These are phyloP conservation scores for Penelope pileata DNA, from an alignment of 2,113 vertebrate species.

Conservation along the genomic window DNA sequence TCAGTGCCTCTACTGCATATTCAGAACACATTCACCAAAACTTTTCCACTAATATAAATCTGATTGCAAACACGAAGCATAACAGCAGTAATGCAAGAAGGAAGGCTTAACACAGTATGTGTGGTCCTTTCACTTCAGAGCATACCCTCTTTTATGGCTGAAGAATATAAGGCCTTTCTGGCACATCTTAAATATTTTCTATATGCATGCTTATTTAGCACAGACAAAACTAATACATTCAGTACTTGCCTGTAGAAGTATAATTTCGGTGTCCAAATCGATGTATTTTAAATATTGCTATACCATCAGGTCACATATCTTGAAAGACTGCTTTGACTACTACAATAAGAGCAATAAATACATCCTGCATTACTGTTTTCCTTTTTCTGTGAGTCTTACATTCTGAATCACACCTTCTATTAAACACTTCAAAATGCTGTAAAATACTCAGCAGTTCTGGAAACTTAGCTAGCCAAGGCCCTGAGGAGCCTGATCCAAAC, in stretches of 20 bases:
- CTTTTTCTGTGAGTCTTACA: background rate
- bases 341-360: background rate
- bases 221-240: background rate
- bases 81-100: background rate
- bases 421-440: background rate
- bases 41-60: background rate
- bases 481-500: background rate
- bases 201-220: background rate
- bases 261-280: background rate
- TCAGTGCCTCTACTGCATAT: background rate
- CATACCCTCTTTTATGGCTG: background rate
- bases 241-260: background rate
- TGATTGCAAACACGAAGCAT: background rate
- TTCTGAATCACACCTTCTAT: background rate
- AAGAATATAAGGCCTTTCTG: background rate
- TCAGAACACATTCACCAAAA: background rate
- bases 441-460: background rate
- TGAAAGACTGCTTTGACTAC: background rate
- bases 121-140: background rate
- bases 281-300: background rate
- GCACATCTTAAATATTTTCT: background rate
- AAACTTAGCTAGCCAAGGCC: background rate
- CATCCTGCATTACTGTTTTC: background rate
- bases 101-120: background rate
- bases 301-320: background rate